Conservation (phyloP, 2,888 invertebrate species). For the Macrosiphum euphorbiae region DNA sequence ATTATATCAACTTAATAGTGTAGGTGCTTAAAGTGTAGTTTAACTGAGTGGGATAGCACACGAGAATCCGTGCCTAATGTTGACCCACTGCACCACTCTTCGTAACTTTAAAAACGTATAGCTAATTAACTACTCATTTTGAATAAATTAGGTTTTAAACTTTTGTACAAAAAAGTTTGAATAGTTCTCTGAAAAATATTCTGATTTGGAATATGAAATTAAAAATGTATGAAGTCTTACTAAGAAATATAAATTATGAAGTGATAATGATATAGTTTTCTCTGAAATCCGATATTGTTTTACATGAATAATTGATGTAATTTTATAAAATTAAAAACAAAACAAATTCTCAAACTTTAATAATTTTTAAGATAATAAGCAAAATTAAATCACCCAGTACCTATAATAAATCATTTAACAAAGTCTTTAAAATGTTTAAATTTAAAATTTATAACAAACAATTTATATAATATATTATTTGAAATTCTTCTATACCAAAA, state of each 20-base stretch:
- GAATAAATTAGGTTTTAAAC: background rate
- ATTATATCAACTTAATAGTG: background rate
- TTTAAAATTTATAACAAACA: background rate
- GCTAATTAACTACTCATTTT: background rate
- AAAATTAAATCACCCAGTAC: background rate
- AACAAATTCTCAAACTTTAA: background rate
- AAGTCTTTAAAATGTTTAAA: background rate
- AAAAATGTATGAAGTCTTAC: background rate
- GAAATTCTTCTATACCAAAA: background rate
- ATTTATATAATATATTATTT: background rate
- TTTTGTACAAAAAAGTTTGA: background rate
- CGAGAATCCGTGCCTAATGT: rapidly evolving
- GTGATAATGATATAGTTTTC: background rate
- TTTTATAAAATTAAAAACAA: background rate
- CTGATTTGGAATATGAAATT: background rate
- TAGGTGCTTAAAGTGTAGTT: background rate
- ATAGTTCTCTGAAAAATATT: background rate
- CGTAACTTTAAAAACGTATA: background rate
- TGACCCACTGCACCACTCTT: background rate
- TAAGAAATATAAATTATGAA: background rate
- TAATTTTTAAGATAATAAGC: background rate
- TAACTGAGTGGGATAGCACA: background rate
- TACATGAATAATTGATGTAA: background rate
- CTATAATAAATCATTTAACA: background rate
- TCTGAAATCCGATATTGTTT: background rate